Percentiles rank a stretch among this genome's conserved stretches.
phyloP scores from a whole-genome alignment of 2,797 vertebrate species.

The Onychomys torridus region DNA sequence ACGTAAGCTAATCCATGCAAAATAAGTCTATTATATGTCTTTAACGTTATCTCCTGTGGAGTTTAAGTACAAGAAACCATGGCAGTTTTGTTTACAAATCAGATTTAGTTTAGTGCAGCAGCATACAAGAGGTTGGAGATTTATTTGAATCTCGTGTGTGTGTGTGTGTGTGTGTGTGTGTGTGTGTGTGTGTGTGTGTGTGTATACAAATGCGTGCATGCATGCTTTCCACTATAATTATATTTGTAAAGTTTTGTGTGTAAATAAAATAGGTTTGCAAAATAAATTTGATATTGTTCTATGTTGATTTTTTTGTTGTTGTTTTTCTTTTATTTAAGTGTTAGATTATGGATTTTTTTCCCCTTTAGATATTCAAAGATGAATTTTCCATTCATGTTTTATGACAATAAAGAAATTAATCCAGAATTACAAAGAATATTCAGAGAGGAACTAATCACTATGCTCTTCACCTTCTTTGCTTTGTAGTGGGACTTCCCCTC shows the following conservation, averaged over 20 bases:
- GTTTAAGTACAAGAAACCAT: slow-evolving; percentile 31
- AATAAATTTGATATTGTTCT: not conserved
- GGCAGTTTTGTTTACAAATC: not conserved
- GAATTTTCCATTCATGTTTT: slow-evolving; percentile 56
- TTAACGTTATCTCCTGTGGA: slow-evolving; percentile 9
- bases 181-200: not conserved
- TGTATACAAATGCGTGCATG: not conserved
- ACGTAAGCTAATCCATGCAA: not conserved
- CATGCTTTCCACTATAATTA: not conserved
- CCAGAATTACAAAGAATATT: not conserved
- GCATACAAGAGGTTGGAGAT: not conserved
- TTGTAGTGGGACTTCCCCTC: slow-evolving; percentile 96
- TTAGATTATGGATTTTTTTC: not conserved
- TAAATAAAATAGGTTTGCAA: not conserved
- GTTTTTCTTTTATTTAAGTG: not conserved
- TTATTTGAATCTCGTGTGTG: not conserved
- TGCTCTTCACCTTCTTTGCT: slow-evolving; percentile 66
- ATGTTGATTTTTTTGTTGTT: not conserved
- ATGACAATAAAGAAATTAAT: not conserved
- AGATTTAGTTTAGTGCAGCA: slow-evolving; percentile 9
- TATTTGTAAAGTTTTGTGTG: not conserved
- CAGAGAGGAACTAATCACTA: slow-evolving; percentile 50
- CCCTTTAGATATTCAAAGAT: not conserved
- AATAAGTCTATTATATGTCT: not conserved
- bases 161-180: too few species aligned